A percentile compares a stretch with the other conserved stretches of the same genome.
phyloP scores from a whole-genome alignment of 2,797 vertebrate species.

The Hypotaenidia philippensis region DNA sequence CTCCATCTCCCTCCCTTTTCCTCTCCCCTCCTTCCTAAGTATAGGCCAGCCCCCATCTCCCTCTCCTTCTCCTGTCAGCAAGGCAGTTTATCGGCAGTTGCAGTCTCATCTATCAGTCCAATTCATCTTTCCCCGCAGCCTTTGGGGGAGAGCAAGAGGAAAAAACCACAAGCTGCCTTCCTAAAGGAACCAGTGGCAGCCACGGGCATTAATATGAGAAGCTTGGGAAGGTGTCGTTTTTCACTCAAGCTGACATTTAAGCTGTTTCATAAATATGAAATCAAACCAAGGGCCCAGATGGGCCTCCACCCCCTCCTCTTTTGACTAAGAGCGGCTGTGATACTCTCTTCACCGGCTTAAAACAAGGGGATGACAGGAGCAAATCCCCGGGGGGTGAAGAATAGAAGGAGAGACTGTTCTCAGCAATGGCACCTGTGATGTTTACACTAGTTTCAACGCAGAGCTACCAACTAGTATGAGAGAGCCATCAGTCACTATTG shows the following conservation, averaged over 20 bases:
- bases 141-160: conserved; percentile 44
- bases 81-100: conserved; percentile 62
- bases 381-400: conserved; percentile 38
- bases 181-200: conserved; percentile 75
- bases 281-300: conserved; percentile 82
- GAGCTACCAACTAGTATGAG: not conserved
- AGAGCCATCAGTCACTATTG: conserved; percentile 21
- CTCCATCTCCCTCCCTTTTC: not conserved
- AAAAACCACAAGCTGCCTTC: conserved; percentile 71
- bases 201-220: conserved; percentile 81
- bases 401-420: not conserved
- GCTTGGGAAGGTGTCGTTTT: conserved; percentile 79
- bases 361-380: conserved; percentile 64
- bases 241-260: conserved; percentile 86
- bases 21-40: not conserved
- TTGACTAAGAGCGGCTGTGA: conserved; percentile 70
- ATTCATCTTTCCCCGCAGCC: conserved; percentile 68
- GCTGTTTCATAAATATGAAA: conserved; percentile 85
- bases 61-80: conserved; percentile 44
- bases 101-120: conserved; percentile 64
- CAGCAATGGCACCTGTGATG: not conserved
- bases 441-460: conserved; percentile 17
- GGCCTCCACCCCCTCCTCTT: conserved; percentile 79
- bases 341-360: conserved; percentile 74
- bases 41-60: not conserved